Percentiles rank a stretch among this genome's conserved stretches.
Conservation (phyloP, 2,888 invertebrate species). For the Deilephila elpenor region DNA sequence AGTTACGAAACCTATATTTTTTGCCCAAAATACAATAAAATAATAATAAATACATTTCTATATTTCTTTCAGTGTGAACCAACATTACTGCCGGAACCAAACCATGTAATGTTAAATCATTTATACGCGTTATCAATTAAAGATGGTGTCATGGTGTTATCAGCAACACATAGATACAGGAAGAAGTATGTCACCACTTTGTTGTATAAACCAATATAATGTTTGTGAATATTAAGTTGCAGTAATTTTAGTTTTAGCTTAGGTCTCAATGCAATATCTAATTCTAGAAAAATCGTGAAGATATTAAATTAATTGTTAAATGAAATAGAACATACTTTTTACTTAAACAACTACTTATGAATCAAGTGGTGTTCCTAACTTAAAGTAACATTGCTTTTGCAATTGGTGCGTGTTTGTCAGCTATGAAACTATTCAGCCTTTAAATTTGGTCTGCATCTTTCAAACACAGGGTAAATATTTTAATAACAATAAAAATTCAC, state of each 20-base stretch:
- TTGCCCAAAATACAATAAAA: not conserved
- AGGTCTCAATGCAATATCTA: conserved; percentile 27
- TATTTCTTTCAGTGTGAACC: conserved; percentile 94
- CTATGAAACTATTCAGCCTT: too few species aligned
- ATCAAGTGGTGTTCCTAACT: not conserved
- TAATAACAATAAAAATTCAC: not conserved
- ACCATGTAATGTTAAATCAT: conserved; percentile 99
- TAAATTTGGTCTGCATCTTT: too few species aligned
- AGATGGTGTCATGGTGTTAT: conserved; percentile 99
- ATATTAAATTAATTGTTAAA: not conserved
- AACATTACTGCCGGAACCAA: conserved; percentile 99
- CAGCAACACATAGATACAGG: conserved; percentile 98
- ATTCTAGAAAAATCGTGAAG: conserved; percentile 2
- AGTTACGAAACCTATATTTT: too few species aligned
- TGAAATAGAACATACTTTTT: not conserved
- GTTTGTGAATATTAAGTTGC: conserved; percentile 22
- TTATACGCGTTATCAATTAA: conserved; percentile 99
- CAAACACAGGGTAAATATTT: not conserved
- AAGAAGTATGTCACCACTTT: conserved; percentile 99
- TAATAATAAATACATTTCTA: not conserved
- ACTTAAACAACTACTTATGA: not conserved
- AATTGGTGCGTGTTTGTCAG: too few species aligned
- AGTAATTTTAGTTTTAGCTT: conserved; percentile 21
- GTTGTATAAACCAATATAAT: conserved; percentile 98
- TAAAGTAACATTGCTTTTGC: not conserved